phyloP scores from a whole-genome alignment of 2,113 vertebrate genomes.

The Nyctibius bracteatus region DNA sequence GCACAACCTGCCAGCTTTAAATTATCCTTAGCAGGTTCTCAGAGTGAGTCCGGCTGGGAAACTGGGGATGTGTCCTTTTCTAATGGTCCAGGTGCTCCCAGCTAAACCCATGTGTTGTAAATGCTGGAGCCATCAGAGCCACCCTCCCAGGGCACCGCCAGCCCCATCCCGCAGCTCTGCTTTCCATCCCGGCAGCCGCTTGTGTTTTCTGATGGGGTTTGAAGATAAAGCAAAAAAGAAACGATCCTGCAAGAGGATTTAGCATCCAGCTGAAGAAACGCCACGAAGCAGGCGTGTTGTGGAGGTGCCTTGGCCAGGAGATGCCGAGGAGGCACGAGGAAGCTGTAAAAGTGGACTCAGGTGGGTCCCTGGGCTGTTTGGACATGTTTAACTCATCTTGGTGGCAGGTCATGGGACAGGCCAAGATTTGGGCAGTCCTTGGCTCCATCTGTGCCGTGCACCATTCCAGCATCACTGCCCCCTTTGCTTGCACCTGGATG shows the following conservation, averaged over 20 bases:
- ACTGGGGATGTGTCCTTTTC: neutral
- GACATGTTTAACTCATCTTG: neutral
- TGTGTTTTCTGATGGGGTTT: neutral
- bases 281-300: accelerated
- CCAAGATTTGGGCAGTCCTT: neutral
- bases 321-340: neutral
- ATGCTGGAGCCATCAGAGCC: neutral
- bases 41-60: neutral
- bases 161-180: neutral
- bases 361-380: neutral
- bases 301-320: neutral
- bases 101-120: accelerated
- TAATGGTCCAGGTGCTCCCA: neutral
- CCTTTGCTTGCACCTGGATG: neutral
- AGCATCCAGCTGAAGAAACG: neutral
- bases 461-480: neutral
- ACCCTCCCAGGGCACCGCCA: neutral
- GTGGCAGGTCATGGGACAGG: accelerated
- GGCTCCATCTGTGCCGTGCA: neutral
- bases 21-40: neutral
- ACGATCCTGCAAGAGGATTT: neutral
- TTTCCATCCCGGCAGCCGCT: neutral
- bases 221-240: neutral
- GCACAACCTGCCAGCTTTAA: neutral
- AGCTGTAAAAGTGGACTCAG: neutral